Evolutionary conservation across 30 jellyfish, hydroid and myxozoan species (phyloP), one percentile per base, ranked within the genome.

Genomic region (Turritopsis dohrnii): DNA sequence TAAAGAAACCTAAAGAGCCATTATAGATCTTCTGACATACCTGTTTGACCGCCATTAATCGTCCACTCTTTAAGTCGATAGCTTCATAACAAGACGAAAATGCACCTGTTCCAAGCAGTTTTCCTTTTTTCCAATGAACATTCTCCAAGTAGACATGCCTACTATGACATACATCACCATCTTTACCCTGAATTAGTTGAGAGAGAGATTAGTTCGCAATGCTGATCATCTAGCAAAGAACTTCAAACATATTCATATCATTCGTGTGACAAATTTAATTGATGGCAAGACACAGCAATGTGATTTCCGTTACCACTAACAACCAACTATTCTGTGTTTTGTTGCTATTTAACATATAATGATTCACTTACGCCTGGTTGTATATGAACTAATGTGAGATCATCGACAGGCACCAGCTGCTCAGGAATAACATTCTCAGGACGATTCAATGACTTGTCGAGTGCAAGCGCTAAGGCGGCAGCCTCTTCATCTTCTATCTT

Each of bases 11-110:
- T n/a, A n/a, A n/a, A n/a, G n/a, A n/a, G n/a, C n/a, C n/a, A n/a
- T n/a, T n/a, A n/a, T n/a, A n/a, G n/a, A n/a, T n/a, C n/a, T n/a
- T n/a, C n/a, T n/a, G n/a, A 0, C 83, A 23, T 85, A 93, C 98
- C 92, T 93, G 98, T 84, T 93, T 93, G 22, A 93, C 98, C 13
- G 98, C 98, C 98, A 93, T 93, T 69, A 93, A 27, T 24, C 98
- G 84, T 1, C 98, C 98, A 75, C 96, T 93, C 80, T 93, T 88
- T 72, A 93, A 81, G 28, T 93, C 98, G 66, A 76, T 88, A 41
- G 96, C 98, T 72, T 93, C 98, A 75, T 74, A 93, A 74, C 98
- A 93, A 0, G 96, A 82, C n/a, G 98, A 93, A 81, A 88, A 93
- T 1, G 98, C 98, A 17, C 98, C 98, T 5, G 98, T 93, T 5